Percentiles rank a stretch among this genome's conserved stretches.
phyloP scores from a whole-genome alignment of 37 sponge, comb jelly and placozoan genomes.

The Ephydatia muelleri region DNA sequence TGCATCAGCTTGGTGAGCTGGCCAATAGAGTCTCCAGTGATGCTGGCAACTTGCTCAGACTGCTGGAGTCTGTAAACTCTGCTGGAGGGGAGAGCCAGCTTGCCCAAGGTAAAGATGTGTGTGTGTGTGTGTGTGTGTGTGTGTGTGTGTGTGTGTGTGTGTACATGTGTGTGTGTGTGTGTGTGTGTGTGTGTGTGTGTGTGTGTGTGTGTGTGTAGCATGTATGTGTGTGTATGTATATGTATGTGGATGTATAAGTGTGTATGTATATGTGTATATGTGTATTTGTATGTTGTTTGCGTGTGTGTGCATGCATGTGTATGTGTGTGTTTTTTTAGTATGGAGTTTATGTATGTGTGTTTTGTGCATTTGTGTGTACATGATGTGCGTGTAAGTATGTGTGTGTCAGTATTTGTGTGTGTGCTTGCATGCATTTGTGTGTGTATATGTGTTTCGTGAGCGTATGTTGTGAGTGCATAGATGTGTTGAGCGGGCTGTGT shows the following conservation, averaged over 20 bases:
- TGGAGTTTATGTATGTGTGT: constrained; percentile 9
- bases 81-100: background rate
- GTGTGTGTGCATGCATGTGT: background rate
- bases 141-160: background rate
- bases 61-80: constrained; percentile 1
- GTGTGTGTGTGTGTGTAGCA: background rate
- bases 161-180: constrained; percentile 3
- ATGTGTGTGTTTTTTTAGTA: background rate
- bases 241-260: background rate
- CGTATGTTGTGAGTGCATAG: background rate
- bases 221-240: background rate
- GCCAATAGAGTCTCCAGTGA: background rate
- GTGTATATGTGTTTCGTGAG: background rate
- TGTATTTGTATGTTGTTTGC: no score
- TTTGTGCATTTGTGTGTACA: no score
- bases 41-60: constrained; percentile 16
- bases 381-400: background rate
- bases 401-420: background rate
- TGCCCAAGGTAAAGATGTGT: background rate
- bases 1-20: constrained; percentile 29
- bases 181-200: background rate
- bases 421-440: background rate
- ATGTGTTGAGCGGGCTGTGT: background rate
- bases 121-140: background rate
- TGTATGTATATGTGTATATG: background rate